Evolutionary conservation across 2,888 invertebrate genomes (phyloP), one percentile per base, ranked within the genome.

Genomic region (Tillus elongatus): DNA sequence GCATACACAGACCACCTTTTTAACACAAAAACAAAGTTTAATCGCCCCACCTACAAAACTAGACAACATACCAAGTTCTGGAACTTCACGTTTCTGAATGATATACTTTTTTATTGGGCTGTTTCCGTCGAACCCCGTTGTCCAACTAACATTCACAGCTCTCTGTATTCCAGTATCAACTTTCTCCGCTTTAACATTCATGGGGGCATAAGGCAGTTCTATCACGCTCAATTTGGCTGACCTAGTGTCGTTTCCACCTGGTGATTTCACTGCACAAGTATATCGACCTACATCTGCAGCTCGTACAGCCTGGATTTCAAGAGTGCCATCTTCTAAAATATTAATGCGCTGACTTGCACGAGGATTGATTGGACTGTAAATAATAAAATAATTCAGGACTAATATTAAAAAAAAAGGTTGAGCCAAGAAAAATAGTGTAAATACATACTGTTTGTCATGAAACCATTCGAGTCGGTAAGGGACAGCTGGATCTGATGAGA

Each of bases 101-200:
- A 91, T 89, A 63, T 87, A 97, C 60, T 91, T 88, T 52, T 84
- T 76, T 40, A 96, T 83, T 6, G 91, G 90, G 56, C 92, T 92
- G 64, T 98, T 96, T 37, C 98, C 98, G 68, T 97, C 91, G 64
- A 96, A 98, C 15, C 92, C 92, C 0, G 91, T 86, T 8, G 85
- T 85, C 96, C 97, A 98, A 12, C 83, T 82, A 2, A 97, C 80
- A 57, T 92, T 89, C 44, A 96, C 87, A 15, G 87, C 84, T 58
- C 77, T 76, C 41, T 79, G 78, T 2, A 75, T 71, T 9, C 76
- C 72, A 3, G 73, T 70, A 34, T 82, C 80, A 1, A 82, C 58
- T 46, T 82, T 69, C 39, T 67, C 67, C 0, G 92, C 95, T 48
- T 78, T 75, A 0, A 90, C 87, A 57, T 88, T 87, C 30, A 82